Evolutionary conservation across 2,113 vertebrate genomes (phyloP).

Genomic region (Tetrax tetrax): DNA sequence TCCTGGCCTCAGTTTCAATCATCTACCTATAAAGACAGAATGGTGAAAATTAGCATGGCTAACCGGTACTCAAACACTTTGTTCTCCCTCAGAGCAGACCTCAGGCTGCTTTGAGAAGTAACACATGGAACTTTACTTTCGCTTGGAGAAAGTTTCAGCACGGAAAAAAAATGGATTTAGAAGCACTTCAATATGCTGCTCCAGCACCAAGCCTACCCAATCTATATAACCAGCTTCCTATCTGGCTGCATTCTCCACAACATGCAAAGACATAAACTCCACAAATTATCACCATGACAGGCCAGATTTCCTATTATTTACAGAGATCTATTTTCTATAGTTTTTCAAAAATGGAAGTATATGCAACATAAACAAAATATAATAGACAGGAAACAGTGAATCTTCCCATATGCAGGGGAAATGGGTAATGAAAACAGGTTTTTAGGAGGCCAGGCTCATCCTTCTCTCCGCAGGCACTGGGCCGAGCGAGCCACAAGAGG

Average conservation of each 20-base stretch:
- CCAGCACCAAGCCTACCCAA: neutral
- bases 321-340: neutral
- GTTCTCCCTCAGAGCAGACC: neutral
- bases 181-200: neutral
- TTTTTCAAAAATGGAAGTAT: neutral
- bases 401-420: neutral
- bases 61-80: neutral
- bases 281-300: neutral
- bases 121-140: neutral
- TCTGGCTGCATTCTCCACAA: neutral
- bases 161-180: neutral
- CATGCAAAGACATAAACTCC: neutral
- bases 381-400: neutral
- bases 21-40: neutral
- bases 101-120: neutral
- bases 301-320: neutral
- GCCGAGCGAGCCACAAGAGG: constrained; percentile 34
- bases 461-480: too few relatives aligned
- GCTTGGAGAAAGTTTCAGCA: neutral
- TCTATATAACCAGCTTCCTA: neutral
- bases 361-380: neutral
- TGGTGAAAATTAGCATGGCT: neutral
- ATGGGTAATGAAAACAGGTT: neutral
- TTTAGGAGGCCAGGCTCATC: neutral
- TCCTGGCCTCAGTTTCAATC: neutral